Conservation (phyloP, 2,888 invertebrate species). For the Polietes domitor region DNA sequence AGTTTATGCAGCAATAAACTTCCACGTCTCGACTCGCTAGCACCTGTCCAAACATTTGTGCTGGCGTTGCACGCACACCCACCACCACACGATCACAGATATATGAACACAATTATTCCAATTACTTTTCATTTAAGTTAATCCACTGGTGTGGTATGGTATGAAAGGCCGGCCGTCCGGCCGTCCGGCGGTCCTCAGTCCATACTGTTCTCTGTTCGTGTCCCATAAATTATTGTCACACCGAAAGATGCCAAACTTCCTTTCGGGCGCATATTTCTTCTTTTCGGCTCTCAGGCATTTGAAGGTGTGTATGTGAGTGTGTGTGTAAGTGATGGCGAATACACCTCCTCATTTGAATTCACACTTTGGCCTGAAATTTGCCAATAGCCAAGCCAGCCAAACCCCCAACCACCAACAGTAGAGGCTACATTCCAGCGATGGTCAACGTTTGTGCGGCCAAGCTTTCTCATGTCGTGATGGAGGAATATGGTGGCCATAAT, state of each 20-base stretch:
- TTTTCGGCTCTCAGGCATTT: not conserved
- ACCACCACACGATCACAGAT: not conserved
- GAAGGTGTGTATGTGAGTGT: not conserved
- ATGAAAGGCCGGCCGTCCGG: not conserved
- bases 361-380: not conserved
- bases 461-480: not conserved
- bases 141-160: not conserved
- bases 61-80: too few relatives aligned
- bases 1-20: too few relatives aligned
- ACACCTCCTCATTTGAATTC: not conserved
- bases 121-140: conserved; percentile 35
- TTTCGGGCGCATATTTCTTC: conserved; percentile 9
- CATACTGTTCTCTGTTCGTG: conserved; percentile 52
- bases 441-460: conserved; percentile 8
- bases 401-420: not conserved
- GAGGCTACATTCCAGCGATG: not conserved
- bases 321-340: not conserved
- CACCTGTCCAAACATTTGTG: too few relatives aligned
- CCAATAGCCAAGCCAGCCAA: not conserved
- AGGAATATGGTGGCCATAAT: conserved; percentile 50
- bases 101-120: conserved; percentile 14
- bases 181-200: too few relatives aligned
- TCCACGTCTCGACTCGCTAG: too few relatives aligned
- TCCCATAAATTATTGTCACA: conserved; percentile 63
- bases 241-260: conserved; percentile 37